Base-by-base conservation (phyloP, 2,888 invertebrate species). In the Brassicogethes aeneus region DNA sequence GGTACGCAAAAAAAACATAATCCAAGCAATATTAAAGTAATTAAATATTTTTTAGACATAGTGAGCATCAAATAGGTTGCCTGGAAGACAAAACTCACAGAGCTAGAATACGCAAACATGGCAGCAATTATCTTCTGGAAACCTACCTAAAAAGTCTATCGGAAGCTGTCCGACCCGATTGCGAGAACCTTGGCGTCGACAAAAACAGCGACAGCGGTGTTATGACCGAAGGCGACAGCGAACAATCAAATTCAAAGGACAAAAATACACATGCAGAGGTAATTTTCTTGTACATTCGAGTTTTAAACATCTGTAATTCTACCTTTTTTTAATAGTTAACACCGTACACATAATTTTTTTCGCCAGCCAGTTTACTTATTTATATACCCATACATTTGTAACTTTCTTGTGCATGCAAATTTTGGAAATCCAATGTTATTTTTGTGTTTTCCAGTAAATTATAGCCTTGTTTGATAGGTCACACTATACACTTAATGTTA, bases 11-110 rank as follows among this genome's bases (percentile, higher is more conserved):
- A 23, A 23, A 23, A 23, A 7, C 13, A 7, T 32, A 10, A 7
- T 32, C 10, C 14, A 32, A 12, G 12, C 14, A 12, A 32, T 10
- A 32, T 10, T 12, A 10, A 5, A 32, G 32, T 12, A 5, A 32
- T 32, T 13, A 15, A 35, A 7, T n/a, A 14, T 14, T 35, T 56
- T 57, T 30, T 48, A 68, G 68, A 42, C 65, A 67, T 42, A 68
- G 66, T 47, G 88, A 89, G 61, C 78, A 80, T 56, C 77, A 86
- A 56, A 89, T 90, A 53, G 82, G 83, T 47, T 77, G 77, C 56
- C 75, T 85, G 53, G 86, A 86, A 70, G 82, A 84, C 58, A 82
- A 84, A 59, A 81, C 84, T 16, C 86, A 87, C 65, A 77, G 79
- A 48, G 77, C 74, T 34, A 70, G 85, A 36, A 80, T 83, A 66